Base-by-base conservation (phyloP, 2,888 invertebrate genomes). In the Ariolimax columbianus region DNA sequence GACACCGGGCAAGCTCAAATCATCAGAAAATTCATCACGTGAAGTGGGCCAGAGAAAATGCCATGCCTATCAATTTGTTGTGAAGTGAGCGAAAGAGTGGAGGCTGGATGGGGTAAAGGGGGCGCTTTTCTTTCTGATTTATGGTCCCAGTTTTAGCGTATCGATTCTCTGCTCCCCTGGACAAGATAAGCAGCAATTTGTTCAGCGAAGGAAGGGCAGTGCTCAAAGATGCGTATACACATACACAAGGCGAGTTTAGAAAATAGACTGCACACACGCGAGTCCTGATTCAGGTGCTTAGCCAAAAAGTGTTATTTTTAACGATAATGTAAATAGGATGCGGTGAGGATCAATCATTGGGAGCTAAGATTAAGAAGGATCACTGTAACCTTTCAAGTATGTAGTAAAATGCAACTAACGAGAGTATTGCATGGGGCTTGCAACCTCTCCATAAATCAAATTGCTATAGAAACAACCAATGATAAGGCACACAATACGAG, bases 91-190 rank as follows among this genome's bases (percentile, higher is more conserved):
- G 17, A 30, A 7, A 26, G 47, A 26, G 47, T 36, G 47, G 72
- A 26, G 11, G 47, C 36, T 1, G 7, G 59, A 26, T 70, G 38
- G 36, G 30, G 33, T 19, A 40, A 0, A 40, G 38, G 72, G 43
- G 40, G 33, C 9, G 30, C 9, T 3, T 26, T 40, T 26, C 1
- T 43, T 43, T n/a, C 43, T 47, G n/a, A 73, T 73, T 73, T 73
- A 73, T 73, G 73, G 19, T 43, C 73, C 73, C 43, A 43, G 73
- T 73, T 73, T 68, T 43, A n/a, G 73, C n/a, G 43, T n/a, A 43
- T 73, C 43, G 73, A 73, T 73, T 43, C 73, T 43, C 30, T 23
- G 73, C 73, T 23, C 19, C 33, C 33, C 33, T 66, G 66, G 33
- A 33, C 66, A 66, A 66, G 66, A 66, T 19, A n/a, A 43, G 73